Percentiles rank a stretch among this genome's conserved stretches.
Conservation (phyloP, 1,140 invertebrate species). For the Drosophila watanabei region DNA sequence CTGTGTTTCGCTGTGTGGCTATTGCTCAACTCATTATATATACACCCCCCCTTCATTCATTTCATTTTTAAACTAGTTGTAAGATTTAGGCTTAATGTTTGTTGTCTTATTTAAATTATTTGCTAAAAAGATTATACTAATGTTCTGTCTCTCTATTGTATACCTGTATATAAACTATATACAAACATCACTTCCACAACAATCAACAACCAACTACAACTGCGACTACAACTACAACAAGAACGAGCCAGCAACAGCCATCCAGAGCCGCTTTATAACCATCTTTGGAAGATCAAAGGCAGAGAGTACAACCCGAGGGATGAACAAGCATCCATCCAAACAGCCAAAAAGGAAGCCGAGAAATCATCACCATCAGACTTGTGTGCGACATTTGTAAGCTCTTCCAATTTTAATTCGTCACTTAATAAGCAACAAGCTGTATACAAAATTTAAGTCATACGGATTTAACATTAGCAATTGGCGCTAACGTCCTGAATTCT, state of each 20-base stretch:
- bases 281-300: constrained; percentile 7
- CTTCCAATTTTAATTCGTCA: constrained; percentile 73
- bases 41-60: constrained; percentile 10
- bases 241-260: constrained; percentile 24
- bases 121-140: constrained; percentile 67
- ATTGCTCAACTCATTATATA: constrained; percentile 28
- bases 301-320: constrained; percentile 5
- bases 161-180: constrained; percentile 82
- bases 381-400: constrained; percentile 65
- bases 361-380: constrained; percentile 25
- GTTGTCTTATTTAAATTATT: constrained; percentile 81
- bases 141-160: constrained; percentile 83
- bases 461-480: constrained; percentile 51
- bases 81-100: constrained; percentile 70
- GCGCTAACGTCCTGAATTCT: constrained; percentile 34
- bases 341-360: constrained; percentile 5
- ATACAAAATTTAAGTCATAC: constrained; percentile 27
- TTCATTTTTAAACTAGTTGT: constrained; percentile 62
- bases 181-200: constrained; percentile 48
- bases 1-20: constrained; percentile 41
- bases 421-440: constrained; percentile 26
- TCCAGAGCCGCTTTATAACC: background rate
- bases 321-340: constrained; percentile 2
- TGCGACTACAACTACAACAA: constrained; percentile 15
- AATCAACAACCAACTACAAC: constrained; percentile 10